These are phyloP conservation scores for Noctilio leporinus DNA, from an alignment of 2,113 vertebrate species.

Conservation along the genomic window DNA sequence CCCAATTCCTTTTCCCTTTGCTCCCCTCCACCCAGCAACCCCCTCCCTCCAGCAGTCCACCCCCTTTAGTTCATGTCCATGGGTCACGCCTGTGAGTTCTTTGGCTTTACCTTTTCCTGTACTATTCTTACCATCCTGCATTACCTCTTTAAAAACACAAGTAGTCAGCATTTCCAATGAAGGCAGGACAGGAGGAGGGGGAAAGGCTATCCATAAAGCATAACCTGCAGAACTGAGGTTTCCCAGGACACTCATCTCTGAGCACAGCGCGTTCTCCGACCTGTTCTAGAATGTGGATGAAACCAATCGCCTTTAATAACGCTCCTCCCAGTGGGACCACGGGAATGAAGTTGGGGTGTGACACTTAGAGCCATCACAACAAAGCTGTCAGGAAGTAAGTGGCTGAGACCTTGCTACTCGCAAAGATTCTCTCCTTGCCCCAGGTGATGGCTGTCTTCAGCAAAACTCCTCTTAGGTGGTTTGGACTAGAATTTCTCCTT, in stretches of 20 bases:
- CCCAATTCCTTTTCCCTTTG: too few species aligned
- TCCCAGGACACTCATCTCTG: neutral
- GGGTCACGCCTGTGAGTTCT: too few species aligned
- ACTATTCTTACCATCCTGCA: too few species aligned
- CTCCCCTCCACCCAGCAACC: too few species aligned
- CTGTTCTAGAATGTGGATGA: neutral
- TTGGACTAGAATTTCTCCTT: too few species aligned
- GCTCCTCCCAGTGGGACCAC: neutral
- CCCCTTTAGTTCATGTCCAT: too few species aligned
- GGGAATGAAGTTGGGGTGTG: neutral
- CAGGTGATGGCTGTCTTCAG: too few species aligned
- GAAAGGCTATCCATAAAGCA: neutral
- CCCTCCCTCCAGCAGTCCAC: too few species aligned
- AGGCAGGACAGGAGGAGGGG: conserved; percentile 14
- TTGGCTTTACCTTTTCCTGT: too few species aligned
- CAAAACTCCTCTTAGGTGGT: too few species aligned
- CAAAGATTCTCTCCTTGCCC: neutral
- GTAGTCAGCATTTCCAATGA: conserved; percentile 1
- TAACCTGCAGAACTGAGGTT: neutral
- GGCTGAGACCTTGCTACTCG: neutral
- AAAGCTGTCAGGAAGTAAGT: neutral
- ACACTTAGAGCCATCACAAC: neutral
- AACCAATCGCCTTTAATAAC: neutral
- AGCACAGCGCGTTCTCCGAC: neutral
- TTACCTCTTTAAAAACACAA: conserved; percentile 10